Evolutionary conservation across 2,888 invertebrate genomes (phyloP), one percentile per base, ranked within the genome.

Genomic region (Heteromurus nitidus): DNA sequence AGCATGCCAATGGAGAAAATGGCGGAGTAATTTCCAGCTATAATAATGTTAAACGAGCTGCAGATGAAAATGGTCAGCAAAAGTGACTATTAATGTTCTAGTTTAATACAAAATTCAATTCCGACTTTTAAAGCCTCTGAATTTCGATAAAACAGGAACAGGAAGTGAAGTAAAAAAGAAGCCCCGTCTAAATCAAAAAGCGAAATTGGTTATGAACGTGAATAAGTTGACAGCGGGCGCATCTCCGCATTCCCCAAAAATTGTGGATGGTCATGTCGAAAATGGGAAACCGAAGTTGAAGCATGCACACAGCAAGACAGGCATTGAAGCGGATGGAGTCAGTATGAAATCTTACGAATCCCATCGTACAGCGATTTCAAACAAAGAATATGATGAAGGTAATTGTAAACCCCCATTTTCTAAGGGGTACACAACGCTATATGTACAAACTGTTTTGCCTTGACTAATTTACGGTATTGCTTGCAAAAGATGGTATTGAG

Each of bases 331-430:
- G 13, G 80, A 80, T 13, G 42, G 60, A 16, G 53, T 55, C 9
- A 83, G 80, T 42, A 69, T 76, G 22, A 76, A 75, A 22, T 80
- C 80, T 0, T 67, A 76, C 26, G 67, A 64, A 13, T 77, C 79
- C 22, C 73, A 69, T 30, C 30, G 28, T 53, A 72, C 82, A 62
- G 11, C 67, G 62, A 2, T 79, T 70, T 47, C 80, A 55, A 7
- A 79, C 79, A 28, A 77, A 53, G 83, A 85, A 44, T 82, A 86
- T 77, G 80, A 86, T 82, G 79, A 91, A 55, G 95, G 95, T 88
- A 24, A 3, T 47, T 11, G 1, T 22, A n/a, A 2, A n/a, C 18
- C 9, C n/a, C 2, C 22, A 50, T 18, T 50, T n/a, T n/a, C n/a
- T n/a, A n/a, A n/a, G n/a, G n/a, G n/a, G n/a, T n/a, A n/a, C n/a